Conservation (phyloP, 1,140 invertebrate species). For the Dendroctonus valens region DNA sequence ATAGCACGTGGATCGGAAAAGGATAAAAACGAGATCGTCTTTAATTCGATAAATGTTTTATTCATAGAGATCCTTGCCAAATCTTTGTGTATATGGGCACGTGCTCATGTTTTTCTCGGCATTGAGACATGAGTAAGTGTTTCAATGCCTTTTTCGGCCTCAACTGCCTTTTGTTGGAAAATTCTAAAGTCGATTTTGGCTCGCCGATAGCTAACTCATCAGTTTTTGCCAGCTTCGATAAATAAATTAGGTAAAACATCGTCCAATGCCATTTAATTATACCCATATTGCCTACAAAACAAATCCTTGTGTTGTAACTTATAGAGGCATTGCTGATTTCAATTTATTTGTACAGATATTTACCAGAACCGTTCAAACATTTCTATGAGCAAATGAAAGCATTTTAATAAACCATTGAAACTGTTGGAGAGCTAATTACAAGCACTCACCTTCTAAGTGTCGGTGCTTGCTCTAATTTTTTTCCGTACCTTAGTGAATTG, state of each 20-base stretch:
- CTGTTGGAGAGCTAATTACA: too few relatives aligned
- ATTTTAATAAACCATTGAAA: too few relatives aligned
- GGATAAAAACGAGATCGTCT: conserved; percentile 19
- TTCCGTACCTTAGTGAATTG: too few relatives aligned
- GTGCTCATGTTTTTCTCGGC: conserved; percentile 23
- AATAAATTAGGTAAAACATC: conserved; percentile 11
- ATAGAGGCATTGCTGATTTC: too few relatives aligned
- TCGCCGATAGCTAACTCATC: conserved; percentile 6
- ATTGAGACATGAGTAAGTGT: conserved; percentile 25
- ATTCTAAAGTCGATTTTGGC: conserved; percentile 16
- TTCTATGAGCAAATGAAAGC: too few relatives aligned
- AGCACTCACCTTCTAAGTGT: too few relatives aligned
- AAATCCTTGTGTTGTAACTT: too few relatives aligned
- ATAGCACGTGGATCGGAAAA: conserved; percentile 21
- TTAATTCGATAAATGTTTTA: conserved; percentile 25
- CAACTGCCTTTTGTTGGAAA: conserved; percentile 21
- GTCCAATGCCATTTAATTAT: too few relatives aligned
- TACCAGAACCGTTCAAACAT: too few relatives aligned
- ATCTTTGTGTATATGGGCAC: conserved; percentile 29
- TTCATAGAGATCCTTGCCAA: conserved; percentile 26
- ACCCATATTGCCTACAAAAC: too few relatives aligned
- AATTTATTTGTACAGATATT: too few relatives aligned
- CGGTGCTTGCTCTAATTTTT: too few relatives aligned
- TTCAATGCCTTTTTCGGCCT: conserved; percentile 21
- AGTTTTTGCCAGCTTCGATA: conserved; percentile 6